Conservation (phyloP, 1,140 invertebrate species). For the Schlechtendalia chinensis region DNA sequence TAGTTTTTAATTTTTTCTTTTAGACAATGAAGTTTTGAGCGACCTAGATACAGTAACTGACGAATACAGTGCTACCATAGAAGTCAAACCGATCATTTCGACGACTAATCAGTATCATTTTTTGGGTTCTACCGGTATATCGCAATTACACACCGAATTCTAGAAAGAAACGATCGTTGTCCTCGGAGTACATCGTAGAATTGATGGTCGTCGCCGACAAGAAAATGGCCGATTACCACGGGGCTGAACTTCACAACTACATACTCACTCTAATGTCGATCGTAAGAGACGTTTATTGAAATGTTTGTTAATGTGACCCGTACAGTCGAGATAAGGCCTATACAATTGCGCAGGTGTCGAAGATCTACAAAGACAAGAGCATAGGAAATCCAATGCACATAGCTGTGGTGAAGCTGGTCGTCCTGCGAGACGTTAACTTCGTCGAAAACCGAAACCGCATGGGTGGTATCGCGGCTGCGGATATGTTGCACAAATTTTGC, state of each 20-base stretch:
- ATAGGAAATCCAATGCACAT: slow-evolving; percentile 80
- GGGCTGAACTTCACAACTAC: slow-evolving; percentile 64
- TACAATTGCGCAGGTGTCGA: slow-evolving; percentile 62
- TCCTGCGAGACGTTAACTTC: slow-evolving; percentile 62
- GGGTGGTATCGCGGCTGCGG: slow-evolving; percentile 59
- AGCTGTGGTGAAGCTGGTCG: slow-evolving; percentile 68
- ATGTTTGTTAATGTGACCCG: neutral
- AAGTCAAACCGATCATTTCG: neutral
- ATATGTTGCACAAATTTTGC: slow-evolving; percentile 72
- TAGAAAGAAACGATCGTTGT: slow-evolving; percentile 54
- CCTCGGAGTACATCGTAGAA: slow-evolving; percentile 72
- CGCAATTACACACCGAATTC: neutral
- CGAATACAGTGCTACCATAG: neutral
- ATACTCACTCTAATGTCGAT: slow-evolving; percentile 78
- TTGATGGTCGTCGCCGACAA: slow-evolving; percentile 76
- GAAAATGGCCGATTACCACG: slow-evolving; percentile 76
- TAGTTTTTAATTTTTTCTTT: neutral
- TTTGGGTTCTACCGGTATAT: neutral
- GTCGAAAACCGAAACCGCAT: slow-evolving; percentile 53
- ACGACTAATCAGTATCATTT: neutral
- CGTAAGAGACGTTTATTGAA: slow-evolving; percentile 58
- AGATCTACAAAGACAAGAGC: slow-evolving; percentile 75
- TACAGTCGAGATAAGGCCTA: neutral
- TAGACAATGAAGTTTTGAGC: neutral
- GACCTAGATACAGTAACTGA: slow-evolving; percentile 29